phyloP scores from a whole-genome alignment of 2,888 invertebrate species.

The Isotomurus palustris region DNA sequence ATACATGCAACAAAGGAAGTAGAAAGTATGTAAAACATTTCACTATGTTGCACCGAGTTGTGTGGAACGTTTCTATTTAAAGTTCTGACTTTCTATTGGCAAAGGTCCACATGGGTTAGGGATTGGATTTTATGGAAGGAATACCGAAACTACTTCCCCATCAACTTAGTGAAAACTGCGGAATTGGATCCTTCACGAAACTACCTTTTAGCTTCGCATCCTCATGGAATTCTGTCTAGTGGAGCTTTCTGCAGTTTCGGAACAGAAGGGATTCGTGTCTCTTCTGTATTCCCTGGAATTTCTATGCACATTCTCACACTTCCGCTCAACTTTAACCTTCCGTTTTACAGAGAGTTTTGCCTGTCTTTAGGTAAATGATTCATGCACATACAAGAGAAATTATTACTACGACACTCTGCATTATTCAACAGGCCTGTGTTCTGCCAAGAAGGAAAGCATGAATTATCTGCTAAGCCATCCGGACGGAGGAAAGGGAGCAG shows the following conservation, averaged over 20 bases:
- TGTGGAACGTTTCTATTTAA: too few relatives aligned
- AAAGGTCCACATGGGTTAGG: not conserved
- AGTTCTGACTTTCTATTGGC: too few relatives aligned
- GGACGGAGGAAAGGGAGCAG: conserved; percentile 57
- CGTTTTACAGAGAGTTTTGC: conserved; percentile 65
- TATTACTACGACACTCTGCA: not conserved
- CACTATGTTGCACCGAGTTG: too few relatives aligned
- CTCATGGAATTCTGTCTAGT: conserved; percentile 68
- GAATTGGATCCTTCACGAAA: conserved; percentile 74
- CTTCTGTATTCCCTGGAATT: conserved; percentile 12
- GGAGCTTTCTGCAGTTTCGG: conserved; percentile 14
- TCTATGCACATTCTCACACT: conserved; percentile 49
- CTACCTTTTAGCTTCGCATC: conserved; percentile 82
- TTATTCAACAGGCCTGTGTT: conserved; percentile 38
- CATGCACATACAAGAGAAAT: not conserved
- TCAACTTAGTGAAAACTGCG: conserved; percentile 66
- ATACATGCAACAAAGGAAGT: conserved; percentile 36
- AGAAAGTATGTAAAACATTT: too few relatives aligned
- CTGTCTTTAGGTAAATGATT: conserved; percentile 48
- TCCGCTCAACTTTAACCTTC: conserved; percentile 66
- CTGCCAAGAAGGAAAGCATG: conserved; percentile 64
- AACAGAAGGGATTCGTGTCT: conserved; percentile 9
- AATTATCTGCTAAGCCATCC: conserved; percentile 58
- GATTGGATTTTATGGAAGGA: conserved; percentile 20
- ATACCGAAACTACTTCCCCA: conserved; percentile 19